A percentile compares a stretch with the other conserved stretches of the same genome.
These are phyloP conservation scores for Galleria mellonella DNA, from an alignment of 1,140 invertebrate genomes.

Conservation along the genomic window DNA sequence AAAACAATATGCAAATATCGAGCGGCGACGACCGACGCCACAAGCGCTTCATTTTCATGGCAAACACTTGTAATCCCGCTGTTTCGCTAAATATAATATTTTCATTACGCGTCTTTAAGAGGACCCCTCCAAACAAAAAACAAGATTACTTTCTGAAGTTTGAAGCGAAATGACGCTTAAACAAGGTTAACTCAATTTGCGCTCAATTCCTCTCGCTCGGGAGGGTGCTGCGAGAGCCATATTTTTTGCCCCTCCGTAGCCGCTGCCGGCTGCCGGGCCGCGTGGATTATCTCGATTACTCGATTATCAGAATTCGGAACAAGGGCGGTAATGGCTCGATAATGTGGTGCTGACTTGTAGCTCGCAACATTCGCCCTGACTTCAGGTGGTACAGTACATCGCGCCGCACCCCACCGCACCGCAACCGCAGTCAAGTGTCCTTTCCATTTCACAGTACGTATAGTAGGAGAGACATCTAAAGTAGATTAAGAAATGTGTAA, in stretches of 20 bases:
- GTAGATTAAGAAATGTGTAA: too few relatives aligned
- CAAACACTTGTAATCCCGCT: conserved; percentile 16
- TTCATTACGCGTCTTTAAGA: conserved; percentile 17
- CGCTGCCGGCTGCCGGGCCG: not conserved
- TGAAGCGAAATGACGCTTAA: conserved; percentile 33
- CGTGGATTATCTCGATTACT: conserved; percentile 39
- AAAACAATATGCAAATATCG: too few relatives aligned
- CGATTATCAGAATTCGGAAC: conserved; percentile 14
- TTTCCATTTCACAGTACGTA: too few relatives aligned
- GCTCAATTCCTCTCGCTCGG: conserved; percentile 16
- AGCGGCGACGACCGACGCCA: too few relatives aligned
- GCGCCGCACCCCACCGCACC: not conserved
- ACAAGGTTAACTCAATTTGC: conserved; percentile 37
- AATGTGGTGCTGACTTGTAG: conserved; percentile 21
- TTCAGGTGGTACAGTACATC: too few relatives aligned
- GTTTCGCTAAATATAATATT: conserved; percentile 30
- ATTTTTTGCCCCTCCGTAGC: conserved; percentile 14
- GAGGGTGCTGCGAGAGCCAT: conserved; percentile 11
- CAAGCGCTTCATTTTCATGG: not conserved
- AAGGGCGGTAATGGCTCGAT: conserved; percentile 23
- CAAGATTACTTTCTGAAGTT: conserved; percentile 47
- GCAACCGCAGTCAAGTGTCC: too few relatives aligned
- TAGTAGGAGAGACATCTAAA: too few relatives aligned
- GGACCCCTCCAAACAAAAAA: conserved; percentile 21
- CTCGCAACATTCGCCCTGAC: not conserved